phyloP scores from a whole-genome alignment of 2,113 vertebrate species.

The Trichomycterus rosablanca region DNA sequence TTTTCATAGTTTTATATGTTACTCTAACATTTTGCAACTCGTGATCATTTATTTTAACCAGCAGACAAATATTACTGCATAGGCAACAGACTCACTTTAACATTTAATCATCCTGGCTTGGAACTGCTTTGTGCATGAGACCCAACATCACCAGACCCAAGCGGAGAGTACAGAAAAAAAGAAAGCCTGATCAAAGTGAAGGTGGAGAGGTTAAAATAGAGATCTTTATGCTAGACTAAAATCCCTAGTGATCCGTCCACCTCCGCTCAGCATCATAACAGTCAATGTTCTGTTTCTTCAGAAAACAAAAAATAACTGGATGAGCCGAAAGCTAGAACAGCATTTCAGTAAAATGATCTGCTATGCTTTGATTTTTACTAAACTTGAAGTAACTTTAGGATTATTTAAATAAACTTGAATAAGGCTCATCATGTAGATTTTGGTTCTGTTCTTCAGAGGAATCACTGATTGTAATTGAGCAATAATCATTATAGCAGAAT shows the following conservation, averaged over 20 bases:
- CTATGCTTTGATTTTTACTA: too few relatives aligned
- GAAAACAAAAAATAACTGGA: not conserved
- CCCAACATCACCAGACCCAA: too few relatives aligned
- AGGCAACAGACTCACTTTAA: too few relatives aligned
- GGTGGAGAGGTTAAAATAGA: not conserved
- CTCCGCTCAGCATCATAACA: not conserved
- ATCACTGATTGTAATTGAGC: conserved; percentile 62
- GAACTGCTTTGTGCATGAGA: too few relatives aligned
- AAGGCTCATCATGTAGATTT: conserved; percentile 43
- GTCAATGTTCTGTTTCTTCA: not conserved
- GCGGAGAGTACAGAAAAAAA: too few relatives aligned
- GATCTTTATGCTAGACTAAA: conserved; percentile 1
- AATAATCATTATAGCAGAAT: too few relatives aligned
- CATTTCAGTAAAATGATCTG: too few relatives aligned
- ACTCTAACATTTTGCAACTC: too few relatives aligned
- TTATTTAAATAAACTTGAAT: conserved; percentile 7
- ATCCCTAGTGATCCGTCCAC: not conserved
- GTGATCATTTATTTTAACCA: too few relatives aligned
- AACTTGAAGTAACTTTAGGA: not conserved
- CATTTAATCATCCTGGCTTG: too few relatives aligned
- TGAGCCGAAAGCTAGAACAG: not conserved
- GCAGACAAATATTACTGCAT: too few relatives aligned
- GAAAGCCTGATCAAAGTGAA: not conserved
- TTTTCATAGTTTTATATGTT: too few relatives aligned
- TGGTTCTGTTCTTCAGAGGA: conserved; percentile 61